These are phyloP conservation scores for Grantiella picta DNA, from an alignment of 2,113 vertebrate genomes.

Conservation along the genomic window DNA sequence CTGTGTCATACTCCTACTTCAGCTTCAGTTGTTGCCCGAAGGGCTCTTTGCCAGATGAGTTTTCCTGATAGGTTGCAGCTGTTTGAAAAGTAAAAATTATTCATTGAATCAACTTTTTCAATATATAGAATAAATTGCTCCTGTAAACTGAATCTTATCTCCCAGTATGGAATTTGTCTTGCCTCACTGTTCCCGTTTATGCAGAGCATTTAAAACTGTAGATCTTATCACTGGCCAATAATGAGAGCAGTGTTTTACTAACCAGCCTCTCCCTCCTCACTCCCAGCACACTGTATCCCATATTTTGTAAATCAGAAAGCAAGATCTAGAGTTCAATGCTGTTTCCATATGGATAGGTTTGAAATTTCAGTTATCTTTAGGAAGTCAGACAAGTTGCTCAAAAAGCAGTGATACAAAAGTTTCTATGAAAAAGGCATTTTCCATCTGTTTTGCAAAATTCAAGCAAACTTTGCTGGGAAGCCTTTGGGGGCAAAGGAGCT, in stretches of 20 bases:
- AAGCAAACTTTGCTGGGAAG: not conserved
- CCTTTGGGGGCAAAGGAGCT: not conserved
- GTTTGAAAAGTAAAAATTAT: constrained; percentile 9
- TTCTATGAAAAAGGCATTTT: not conserved
- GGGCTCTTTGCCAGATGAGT: not conserved
- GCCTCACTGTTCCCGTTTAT: not conserved
- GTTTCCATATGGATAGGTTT: not conserved
- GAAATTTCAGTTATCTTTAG: not conserved
- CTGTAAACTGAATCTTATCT: not conserved
- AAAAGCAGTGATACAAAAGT: not conserved
- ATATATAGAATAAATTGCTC: not conserved
- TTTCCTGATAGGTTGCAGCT: not conserved
- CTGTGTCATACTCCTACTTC: not conserved
- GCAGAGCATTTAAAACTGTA: not conserved
- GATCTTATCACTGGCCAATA: not conserved
- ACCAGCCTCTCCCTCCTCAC: not conserved
- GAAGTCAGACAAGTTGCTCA: not conserved
- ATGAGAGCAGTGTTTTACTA: not conserved
- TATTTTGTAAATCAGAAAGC: not conserved
- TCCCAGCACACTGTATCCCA: not conserved
- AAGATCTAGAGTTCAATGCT: not conserved
- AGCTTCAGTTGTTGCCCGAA: not conserved
- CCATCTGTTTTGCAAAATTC: not conserved
- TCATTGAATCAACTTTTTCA: not conserved
- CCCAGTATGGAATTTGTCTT: not conserved